Evolutionary conservation across 92 coral and sea anemone genomes (phyloP).

Genomic region (Phenganax subtilis): DNA sequence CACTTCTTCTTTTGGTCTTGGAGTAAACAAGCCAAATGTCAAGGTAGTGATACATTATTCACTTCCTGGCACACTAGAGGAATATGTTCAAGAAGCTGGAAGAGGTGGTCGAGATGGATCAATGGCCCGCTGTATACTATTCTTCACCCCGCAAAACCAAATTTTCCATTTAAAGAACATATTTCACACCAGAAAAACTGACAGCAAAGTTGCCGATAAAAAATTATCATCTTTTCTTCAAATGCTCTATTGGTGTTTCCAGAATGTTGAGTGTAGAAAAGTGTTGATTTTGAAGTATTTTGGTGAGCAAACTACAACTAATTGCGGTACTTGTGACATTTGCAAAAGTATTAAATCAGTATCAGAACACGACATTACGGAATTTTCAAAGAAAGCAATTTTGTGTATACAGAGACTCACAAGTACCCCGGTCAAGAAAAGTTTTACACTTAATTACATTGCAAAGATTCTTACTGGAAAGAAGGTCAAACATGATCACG

Average conservation of each 20-base stretch:
- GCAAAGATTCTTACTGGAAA: conserved; percentile 18
- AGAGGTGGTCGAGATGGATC: conserved; percentile 34
- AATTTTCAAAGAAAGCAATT: conserved; percentile 16
- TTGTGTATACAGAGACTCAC: conserved; percentile 6
- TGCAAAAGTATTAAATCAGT: neutral
- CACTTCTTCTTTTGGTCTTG: conserved; percentile 44
- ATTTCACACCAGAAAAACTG: neutral
- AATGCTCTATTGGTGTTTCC: conserved; percentile 3
- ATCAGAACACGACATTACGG: neutral
- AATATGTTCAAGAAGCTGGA: conserved; percentile 31
- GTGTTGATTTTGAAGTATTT: conserved; percentile 11
- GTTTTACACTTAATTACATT: conserved; percentile 1
- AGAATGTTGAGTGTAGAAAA: conserved; percentile 11
- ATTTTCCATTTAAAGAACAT: conserved; percentile 21
- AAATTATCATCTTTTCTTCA: neutral
- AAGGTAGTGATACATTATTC: conserved; percentile 35
- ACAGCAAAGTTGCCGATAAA: conserved; percentile 8
- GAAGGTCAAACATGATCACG: conserved; percentile 15
- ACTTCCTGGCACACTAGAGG: conserved; percentile 32
- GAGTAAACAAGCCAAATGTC: conserved; percentile 35
- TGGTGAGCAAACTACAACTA: neutral
- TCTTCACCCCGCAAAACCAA: conserved; percentile 27
- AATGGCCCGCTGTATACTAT: conserved; percentile 18
- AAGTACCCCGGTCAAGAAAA: neutral
- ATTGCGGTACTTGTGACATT: conserved; percentile 13